These are phyloP conservation scores for Sylvilagus floridanus DNA, from an alignment of 2,797 vertebrate genomes.

Conservation along the genomic window DNA sequence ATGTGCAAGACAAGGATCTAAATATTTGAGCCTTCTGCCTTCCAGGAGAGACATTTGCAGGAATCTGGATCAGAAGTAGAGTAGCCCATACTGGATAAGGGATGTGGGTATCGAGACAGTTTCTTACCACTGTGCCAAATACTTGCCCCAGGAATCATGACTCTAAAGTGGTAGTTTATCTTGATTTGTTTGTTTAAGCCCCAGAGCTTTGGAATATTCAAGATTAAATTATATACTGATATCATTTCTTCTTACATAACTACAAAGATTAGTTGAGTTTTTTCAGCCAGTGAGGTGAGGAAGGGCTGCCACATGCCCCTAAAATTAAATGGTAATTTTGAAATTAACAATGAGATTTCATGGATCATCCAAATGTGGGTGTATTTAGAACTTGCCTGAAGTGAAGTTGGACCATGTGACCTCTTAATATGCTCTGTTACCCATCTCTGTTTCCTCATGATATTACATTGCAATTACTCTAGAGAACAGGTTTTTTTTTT, in stretches of 20 bases:
- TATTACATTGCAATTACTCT: neutral
- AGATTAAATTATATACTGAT: conserved; percentile 19
- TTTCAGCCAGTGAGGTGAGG: neutral
- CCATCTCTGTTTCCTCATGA: neutral
- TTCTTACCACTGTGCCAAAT: too few relatives aligned
- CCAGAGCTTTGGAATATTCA: neutral
- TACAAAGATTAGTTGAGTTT: conserved; percentile 27
- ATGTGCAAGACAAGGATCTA: too few relatives aligned
- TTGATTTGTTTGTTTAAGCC: neutral
- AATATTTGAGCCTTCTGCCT: too few relatives aligned
- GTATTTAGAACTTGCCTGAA: conserved; percentile 8
- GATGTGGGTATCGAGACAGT: too few relatives aligned
- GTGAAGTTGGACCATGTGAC: neutral
- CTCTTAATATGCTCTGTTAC: neutral
- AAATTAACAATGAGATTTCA: conserved; percentile 27
- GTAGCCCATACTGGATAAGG: too few relatives aligned
- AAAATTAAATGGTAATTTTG: neutral
- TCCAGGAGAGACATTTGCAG: too few relatives aligned
- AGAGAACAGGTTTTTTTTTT: neutral
- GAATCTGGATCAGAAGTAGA: too few relatives aligned
- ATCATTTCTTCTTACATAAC: conserved; percentile 1
- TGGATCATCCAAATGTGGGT: neutral
- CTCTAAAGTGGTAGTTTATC: neutral
- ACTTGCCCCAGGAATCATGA: too few relatives aligned
- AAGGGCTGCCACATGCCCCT: neutral